A percentile compares a stretch with the other conserved stretches of the same genome.
Conservation (phyloP, 2,888 invertebrate species). For the Eubasilissa splendida region DNA sequence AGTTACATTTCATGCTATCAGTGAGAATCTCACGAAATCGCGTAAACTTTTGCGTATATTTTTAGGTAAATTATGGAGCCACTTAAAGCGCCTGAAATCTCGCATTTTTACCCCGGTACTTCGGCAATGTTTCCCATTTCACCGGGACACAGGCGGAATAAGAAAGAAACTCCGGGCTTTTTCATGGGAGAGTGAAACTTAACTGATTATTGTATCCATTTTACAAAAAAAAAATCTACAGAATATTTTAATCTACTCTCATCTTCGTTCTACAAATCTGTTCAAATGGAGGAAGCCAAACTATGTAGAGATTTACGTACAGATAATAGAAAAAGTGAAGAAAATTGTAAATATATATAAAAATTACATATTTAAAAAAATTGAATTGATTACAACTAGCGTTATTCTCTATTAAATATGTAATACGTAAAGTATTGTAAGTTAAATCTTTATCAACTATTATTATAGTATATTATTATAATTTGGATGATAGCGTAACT, state of each 20-base stretch:
- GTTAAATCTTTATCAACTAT: too few species aligned
- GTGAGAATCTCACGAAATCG: background rate
- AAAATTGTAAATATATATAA: too few species aligned
- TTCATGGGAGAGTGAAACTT: background rate
- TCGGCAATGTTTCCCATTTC: constrained; percentile 26
- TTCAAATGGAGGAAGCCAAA: too few species aligned
- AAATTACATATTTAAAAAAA: too few species aligned
- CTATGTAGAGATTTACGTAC: too few species aligned
- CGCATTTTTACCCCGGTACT: constrained; percentile 20
- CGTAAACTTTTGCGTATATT: background rate
- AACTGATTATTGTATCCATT: background rate
- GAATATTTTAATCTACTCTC: background rate
- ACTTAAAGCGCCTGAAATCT: constrained; percentile 30
- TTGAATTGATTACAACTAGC: too few species aligned
- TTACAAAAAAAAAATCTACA: background rate
- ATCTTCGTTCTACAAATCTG: background rate
- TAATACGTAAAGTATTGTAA: too few species aligned
- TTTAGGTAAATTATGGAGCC: constrained; percentile 25
- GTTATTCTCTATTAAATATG: too few species aligned
- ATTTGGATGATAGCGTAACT: too few species aligned
- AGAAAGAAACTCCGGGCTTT: constrained; percentile 1
- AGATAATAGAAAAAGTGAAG: too few species aligned
- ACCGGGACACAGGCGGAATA: constrained; percentile 13
- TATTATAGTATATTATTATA: too few species aligned
- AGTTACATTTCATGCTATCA: background rate